Conservation (phyloP, 2,888 invertebrate genomes). For the Flexamia atlantica region DNA sequence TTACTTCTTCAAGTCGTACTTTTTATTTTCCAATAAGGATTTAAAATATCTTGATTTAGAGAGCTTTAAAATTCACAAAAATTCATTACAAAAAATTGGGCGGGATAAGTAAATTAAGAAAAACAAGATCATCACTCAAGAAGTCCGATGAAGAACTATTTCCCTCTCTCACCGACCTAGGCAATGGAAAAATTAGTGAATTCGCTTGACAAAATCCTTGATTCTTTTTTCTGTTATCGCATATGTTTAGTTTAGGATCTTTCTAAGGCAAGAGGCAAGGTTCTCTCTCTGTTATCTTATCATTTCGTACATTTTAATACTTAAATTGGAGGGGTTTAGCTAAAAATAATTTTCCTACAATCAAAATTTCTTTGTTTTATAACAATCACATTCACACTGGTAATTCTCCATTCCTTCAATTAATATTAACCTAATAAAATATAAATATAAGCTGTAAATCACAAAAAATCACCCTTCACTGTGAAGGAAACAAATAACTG, state of each 20-base stretch:
- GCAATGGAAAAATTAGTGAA: not conserved
- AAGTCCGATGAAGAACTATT: not conserved
- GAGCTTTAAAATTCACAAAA: not conserved
- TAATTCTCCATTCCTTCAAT: too few species aligned
- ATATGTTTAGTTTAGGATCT: constrained; percentile 27
- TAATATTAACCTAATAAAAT: too few species aligned
- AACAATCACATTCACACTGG: too few species aligned
- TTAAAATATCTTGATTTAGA: constrained; percentile 3
- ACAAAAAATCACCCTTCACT: too few species aligned
- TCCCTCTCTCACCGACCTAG: not conserved
- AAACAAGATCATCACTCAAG: not conserved
- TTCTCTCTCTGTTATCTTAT: constrained; percentile 17
- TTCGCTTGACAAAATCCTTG: constrained; percentile 22
- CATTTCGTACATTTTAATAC: constrained; percentile 11
- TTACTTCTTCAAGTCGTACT: not conserved
- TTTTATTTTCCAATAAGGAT: not conserved
- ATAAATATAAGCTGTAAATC: too few species aligned
- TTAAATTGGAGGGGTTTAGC: not conserved
- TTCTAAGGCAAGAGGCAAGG: not conserved
- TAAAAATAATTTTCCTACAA: not conserved
- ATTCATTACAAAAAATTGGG: not conserved
- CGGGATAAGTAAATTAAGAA: not conserved
- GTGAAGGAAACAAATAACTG: too few species aligned
- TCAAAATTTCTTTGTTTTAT: too few species aligned
- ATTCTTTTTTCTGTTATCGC: constrained; percentile 34